Conservation (phyloP, 2,888 invertebrate species). For the Pocota personata region DNA sequence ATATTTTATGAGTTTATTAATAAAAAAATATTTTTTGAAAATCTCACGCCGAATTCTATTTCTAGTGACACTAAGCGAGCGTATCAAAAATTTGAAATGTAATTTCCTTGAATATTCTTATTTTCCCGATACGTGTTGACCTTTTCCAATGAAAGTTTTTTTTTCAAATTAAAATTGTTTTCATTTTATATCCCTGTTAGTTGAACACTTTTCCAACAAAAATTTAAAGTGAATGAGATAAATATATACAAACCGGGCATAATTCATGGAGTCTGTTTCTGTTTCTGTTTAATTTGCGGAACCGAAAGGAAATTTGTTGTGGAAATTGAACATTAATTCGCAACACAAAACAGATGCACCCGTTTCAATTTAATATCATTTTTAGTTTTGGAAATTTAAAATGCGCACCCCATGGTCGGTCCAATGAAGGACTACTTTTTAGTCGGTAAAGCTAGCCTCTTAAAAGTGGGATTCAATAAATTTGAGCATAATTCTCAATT, state of each 20-base stretch:
- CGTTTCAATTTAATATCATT: not conserved
- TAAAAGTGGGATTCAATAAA: slow-evolving; percentile 1
- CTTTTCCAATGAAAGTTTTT: not conserved
- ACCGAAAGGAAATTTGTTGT: slow-evolving; percentile 24
- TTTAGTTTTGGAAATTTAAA: slow-evolving; percentile 5
- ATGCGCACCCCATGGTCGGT: not conserved
- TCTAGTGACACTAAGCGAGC: not conserved
- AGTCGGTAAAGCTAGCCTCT: not conserved
- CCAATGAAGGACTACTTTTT: not conserved
- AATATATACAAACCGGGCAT: slow-evolving; percentile 2
- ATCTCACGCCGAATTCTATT: not conserved
- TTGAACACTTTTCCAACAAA: not conserved
- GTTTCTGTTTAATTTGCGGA: slow-evolving; percentile 23
- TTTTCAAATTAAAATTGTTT: not conserved
- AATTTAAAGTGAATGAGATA: not conserved
- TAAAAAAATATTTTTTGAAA: not conserved
- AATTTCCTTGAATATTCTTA: not conserved
- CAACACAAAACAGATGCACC: slow-evolving; percentile 48
- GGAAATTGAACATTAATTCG: slow-evolving; percentile 29
- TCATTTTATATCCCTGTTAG: not conserved
- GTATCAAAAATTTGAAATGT: not conserved
- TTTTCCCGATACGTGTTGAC: not conserved
- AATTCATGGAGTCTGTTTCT: not conserved
- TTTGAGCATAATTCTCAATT: slow-evolving; percentile 20
- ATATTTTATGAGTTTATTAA: slow-evolving; percentile 13